Evolutionary conservation across 2,113 vertebrate species (phyloP), one percentile per base, ranked within the genome.

Genomic region (Oryzias curvinotus): DNA sequence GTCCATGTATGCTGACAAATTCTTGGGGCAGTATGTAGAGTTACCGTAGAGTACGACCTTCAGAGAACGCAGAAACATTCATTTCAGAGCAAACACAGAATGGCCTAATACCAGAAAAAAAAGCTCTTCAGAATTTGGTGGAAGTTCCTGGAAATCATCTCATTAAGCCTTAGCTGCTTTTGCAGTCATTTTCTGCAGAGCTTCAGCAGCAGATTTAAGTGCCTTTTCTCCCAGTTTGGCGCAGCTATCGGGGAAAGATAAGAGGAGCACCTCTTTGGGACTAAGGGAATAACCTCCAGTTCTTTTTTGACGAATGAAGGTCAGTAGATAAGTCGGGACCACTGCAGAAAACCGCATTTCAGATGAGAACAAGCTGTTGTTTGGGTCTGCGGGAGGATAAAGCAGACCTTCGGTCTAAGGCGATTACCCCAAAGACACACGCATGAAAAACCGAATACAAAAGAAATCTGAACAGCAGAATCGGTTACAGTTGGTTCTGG

Each of bases 391-490:
- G 6, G 44, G 14, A 45, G 44, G 16, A 45, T 17, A 45, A 17
- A 45, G 14, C 44, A 45, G 44, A 14, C 44, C 10, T 36, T 36
- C 10, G 3, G 36, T 36, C 36, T 36, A 36, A 36, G 36, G 36
- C 36, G 36, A 12, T 36, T 48, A 18, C n/a, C 19, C 3, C 16
- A 18, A 10, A 48, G 47, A 45, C 5, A 17, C 44, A 44, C 4
- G 44, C 44, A 1, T 45, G 16, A 19, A 48, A 48, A 18, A 17
- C 36, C 12, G 36, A 36, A 36, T 10, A 36, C 36, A 36, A 36
- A 12, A 36, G 36, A 36, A 28, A 28, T 55, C 53, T 45, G 55
- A 52, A 14, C 23, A 5, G 55, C 25, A 65, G 18, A 58, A 58
- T 45, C n/a, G 21, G 25, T 52, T 2, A 3, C 12, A 26, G 30